These are phyloP conservation scores for Platalea minor DNA, from an alignment of 2,797 vertebrate species.

Conservation along the genomic window DNA sequence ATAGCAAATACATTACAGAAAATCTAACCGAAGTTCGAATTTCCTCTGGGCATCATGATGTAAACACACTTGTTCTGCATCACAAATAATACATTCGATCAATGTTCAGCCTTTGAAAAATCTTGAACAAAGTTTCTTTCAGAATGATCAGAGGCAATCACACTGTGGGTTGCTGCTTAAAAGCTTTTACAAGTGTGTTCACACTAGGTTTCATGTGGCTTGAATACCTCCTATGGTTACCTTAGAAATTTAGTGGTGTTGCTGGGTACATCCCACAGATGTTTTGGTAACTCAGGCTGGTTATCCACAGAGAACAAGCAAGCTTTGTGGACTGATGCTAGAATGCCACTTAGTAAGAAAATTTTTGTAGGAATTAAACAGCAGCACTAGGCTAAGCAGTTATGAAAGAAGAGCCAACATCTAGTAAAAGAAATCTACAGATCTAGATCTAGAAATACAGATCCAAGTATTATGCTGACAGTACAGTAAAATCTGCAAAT, in stretches of 20 bases:
- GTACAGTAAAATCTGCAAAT: neutral
- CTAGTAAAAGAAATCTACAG: neutral
- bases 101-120: constrained; percentile 51
- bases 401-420: neutral
- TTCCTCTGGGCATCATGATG: neutral
- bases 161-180: constrained; percentile 25
- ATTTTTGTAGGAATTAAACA: neutral
- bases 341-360: neutral
- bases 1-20: constrained; percentile 8
- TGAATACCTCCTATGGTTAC: neutral
- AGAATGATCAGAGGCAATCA: constrained; percentile 51
- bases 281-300: neutral
- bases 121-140: constrained; percentile 32
- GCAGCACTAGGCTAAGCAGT: neutral
- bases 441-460: neutral
- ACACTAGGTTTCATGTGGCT: neutral
- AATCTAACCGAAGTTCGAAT: neutral
- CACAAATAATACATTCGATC: constrained; percentile 35
- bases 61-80: constrained; percentile 50
- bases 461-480: neutral
- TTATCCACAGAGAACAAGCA: neutral
- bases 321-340: neutral
- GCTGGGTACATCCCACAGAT: neutral
- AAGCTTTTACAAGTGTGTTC: constrained; percentile 27
- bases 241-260: neutral